Base-by-base conservation (phyloP, 2,888 invertebrate species). In the Melanophora roralis region DNA sequence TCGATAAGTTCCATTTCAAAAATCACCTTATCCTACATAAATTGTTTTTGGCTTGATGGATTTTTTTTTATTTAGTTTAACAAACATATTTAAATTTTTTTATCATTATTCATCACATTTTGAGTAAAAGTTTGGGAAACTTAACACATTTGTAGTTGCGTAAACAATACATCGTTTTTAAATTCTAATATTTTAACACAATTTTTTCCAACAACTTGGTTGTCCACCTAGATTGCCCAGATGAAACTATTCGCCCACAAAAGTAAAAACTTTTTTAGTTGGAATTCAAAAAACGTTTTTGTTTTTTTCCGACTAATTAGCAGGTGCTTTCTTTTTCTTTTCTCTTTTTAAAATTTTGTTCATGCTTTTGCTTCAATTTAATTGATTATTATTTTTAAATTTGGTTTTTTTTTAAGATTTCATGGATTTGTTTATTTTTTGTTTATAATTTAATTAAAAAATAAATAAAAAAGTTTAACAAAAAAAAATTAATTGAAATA, bases 381-480 rank as follows among this genome's bases (percentile, higher is more conserved):
- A 64, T 47, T 64, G 16, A 47, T 47, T 36, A 34, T 47, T 36
- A 64, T 36, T 64, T 62, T 47, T 55, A 9, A 16, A 49, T 11
- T 23, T 40, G 11, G 12, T 40, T 55, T 57, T n/a, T n/a, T 27
- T 38, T 38, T 2, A 45, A 21, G 11, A 45, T 45, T 19, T 11
- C 16, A 11, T 9, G 2, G 19, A 45, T 19, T 19, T 55, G 49
- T 53, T 69, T 38, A n/a, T 55, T 34, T 14, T 59, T 59, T 8
- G 12, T 34, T 34, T 45, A 19, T 1, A 14, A 65, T 59, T 51
- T 40, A 34, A 36, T 36, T 40, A 43, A 60, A 43, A 60, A 60
- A 65, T 67, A 27, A 27, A 68, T 55, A 60, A 14, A 40, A 11
- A 34, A 45, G n/a, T 12, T 36, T 47, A 69, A 59, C 9, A 57